A percentile compares a stretch with the other conserved stretches of the same genome.
phyloP scores from a whole-genome alignment of 2,888 invertebrate genomes.

The Heliconius aoede region DNA sequence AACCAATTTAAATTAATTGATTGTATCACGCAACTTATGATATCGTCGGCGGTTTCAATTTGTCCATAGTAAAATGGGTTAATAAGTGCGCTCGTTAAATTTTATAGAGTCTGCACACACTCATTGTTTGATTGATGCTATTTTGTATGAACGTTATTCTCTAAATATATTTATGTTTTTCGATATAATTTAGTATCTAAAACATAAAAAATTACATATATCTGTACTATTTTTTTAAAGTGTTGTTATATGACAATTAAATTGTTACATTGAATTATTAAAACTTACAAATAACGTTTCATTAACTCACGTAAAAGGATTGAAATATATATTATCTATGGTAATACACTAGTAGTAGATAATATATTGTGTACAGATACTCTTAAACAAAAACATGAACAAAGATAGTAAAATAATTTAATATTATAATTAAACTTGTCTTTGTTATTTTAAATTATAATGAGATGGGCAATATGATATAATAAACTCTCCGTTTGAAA shows the following conservation, averaged over 20 bases:
- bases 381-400: constrained; percentile 7
- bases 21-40: constrained; percentile 33
- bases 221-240: neutral
- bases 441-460: neutral
- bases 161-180: neutral
- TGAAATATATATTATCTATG: neutral
- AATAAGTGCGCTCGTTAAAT: constrained; percentile 30
- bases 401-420: neutral
- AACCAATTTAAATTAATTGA: constrained; percentile 32
- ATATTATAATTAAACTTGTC: neutral
- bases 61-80: constrained; percentile 28
- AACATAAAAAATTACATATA: neutral
- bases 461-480: constrained; percentile 49
- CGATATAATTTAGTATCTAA: neutral
- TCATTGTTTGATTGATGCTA: neutral
- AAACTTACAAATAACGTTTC: neutral
- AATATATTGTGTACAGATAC: neutral
- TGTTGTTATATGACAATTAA: neutral
- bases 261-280: neutral
- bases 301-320: neutral
- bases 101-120: constrained; percentile 26
- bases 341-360: too few species aligned
- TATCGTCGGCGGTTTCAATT: constrained; percentile 33
- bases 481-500: constrained; percentile 74
- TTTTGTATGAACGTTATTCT: neutral